Percentiles rank a stretch among this genome's conserved stretches.
These are phyloP conservation scores for Belgica antarctica DNA, from an alignment of 2,888 invertebrate genomes.

Conservation along the genomic window DNA sequence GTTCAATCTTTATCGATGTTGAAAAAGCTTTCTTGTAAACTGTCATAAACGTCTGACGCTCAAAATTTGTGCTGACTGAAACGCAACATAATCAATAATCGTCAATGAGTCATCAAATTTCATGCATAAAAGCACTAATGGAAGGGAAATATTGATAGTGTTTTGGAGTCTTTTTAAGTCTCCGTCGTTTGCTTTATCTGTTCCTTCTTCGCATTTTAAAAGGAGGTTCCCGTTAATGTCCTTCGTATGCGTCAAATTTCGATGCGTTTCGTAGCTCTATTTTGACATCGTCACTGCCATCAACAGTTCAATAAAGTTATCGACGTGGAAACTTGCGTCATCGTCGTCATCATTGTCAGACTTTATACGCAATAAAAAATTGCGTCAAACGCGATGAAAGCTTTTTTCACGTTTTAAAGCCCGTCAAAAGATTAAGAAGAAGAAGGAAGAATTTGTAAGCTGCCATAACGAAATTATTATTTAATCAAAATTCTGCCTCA, in stretches of 20 bases:
- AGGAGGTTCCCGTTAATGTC: slow-evolving; percentile 14
- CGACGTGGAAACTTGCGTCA: background rate
- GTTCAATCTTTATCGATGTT: no score
- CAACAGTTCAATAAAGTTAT: slow-evolving; percentile 13
- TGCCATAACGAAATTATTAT: background rate
- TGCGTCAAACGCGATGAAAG: background rate
- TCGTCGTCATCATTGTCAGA: slow-evolving; percentile 12
- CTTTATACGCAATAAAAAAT: background rate
- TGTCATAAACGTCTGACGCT: no score
- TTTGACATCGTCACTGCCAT: background rate
- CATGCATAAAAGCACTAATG: slow-evolving; percentile 3
- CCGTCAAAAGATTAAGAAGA: no score
- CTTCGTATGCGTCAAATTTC: background rate
- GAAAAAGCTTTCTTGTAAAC: no score
- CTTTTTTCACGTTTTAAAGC: background rate
- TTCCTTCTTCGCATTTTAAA: background rate
- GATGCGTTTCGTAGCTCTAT: background rate
- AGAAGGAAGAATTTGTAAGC: no score
- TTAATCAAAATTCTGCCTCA: background rate
- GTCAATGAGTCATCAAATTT: slow-evolving; percentile 8
- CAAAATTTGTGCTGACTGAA: background rate
- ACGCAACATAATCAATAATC: slow-evolving; percentile 10
- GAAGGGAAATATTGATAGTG: slow-evolving; percentile 10
- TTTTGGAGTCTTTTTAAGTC: background rate
- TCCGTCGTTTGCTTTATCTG: background rate